Evolutionary conservation across 2,888 invertebrate genomes (phyloP).

Genomic region (Eugnorisma glareosa): DNA sequence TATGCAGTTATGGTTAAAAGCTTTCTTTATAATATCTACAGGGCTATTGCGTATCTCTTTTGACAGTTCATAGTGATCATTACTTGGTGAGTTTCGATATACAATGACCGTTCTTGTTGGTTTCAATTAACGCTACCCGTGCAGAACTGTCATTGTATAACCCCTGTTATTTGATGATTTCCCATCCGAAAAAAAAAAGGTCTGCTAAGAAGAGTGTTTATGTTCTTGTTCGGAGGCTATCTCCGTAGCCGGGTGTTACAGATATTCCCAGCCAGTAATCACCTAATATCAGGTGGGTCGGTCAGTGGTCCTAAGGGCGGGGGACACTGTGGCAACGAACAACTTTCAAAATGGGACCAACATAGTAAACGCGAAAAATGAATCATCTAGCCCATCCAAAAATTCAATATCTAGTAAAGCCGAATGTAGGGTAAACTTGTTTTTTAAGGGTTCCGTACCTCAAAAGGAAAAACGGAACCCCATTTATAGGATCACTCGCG

Average conservation of each 20-base stretch:
- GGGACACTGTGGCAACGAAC: background rate
- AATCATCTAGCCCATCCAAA: background rate
- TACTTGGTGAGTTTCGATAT: too few relatives aligned
- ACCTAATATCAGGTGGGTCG: background rate
- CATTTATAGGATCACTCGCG: too few relatives aligned
- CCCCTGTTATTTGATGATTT: too few relatives aligned
- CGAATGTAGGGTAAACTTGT: background rate
- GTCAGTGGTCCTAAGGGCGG: too few relatives aligned
- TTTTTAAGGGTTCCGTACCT: too few relatives aligned
- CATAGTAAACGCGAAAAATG: background rate
- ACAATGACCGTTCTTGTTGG: too few relatives aligned
- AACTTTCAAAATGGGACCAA: background rate
- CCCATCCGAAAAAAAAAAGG: too few relatives aligned
- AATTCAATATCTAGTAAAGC: background rate
- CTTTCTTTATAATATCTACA: conserved; percentile 43
- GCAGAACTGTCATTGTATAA: too few relatives aligned
- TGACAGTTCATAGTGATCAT: too few relatives aligned
- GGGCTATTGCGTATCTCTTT: too few relatives aligned
- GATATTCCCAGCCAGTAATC: background rate
- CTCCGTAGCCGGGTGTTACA: background rate
- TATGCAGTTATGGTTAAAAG: conserved; percentile 32
- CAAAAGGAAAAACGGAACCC: too few relatives aligned
- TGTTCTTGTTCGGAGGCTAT: background rate
- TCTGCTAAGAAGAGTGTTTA: background rate
- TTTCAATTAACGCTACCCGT: too few relatives aligned